Conservation (phyloP, 2,113 vertebrate genomes). For the Melanocharis versteri region DNA sequence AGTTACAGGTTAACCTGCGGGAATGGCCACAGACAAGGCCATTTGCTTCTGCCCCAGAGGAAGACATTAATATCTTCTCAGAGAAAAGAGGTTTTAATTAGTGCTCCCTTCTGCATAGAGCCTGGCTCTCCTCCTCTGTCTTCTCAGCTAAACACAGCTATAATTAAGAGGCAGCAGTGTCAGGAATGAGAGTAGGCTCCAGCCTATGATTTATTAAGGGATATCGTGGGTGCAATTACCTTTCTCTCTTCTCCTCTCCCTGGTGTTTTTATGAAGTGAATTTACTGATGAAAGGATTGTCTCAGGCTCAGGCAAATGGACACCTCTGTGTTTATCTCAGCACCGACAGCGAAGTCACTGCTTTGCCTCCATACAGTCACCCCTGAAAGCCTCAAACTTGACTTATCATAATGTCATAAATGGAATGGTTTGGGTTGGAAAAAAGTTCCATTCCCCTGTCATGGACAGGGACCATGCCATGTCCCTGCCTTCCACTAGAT, state of each 20-base stretch:
- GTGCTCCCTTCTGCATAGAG: neutral
- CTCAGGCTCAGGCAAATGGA: neutral
- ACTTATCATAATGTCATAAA: neutral
- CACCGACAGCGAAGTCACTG: neutral
- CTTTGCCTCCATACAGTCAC: neutral
- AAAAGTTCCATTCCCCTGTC: neutral
- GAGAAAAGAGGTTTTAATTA: constrained; percentile 36
- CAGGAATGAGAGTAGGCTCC: constrained; percentile 11
- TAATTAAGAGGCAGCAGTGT: constrained; percentile 46
- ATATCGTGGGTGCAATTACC: neutral
- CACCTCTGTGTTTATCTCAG: neutral
- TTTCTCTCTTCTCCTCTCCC: neutral
- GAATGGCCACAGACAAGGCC: neutral
- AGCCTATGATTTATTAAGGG: constrained; percentile 13
- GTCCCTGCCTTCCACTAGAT: neutral
- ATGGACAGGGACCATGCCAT: neutral
- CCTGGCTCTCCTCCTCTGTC: neutral
- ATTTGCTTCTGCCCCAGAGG: neutral
- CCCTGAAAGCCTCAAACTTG: neutral
- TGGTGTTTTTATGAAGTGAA: neutral
- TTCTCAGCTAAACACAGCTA: neutral
- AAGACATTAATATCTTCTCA: neutral
- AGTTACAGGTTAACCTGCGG: neutral
- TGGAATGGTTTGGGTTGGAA: neutral
- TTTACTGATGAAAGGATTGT: neutral